phyloP scores from a whole-genome alignment of 30 jellyfish, hydroid and myxozoan genomes.

The Sanderia malayensis region DNA sequence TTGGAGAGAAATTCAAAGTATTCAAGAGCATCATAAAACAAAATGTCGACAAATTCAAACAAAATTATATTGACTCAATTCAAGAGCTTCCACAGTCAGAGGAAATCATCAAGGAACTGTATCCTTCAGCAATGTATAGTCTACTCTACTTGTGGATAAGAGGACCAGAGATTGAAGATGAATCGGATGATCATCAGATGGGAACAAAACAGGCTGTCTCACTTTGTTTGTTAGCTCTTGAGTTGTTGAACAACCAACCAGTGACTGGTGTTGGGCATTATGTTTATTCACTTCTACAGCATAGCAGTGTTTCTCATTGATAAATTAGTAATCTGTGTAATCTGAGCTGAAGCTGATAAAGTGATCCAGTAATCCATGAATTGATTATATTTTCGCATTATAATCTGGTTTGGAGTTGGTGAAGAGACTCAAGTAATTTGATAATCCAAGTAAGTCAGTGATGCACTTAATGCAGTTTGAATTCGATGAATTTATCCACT shows the following conservation, averaged over 20 bases:
- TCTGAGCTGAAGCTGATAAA: too few species aligned
- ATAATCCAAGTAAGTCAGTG: too few species aligned
- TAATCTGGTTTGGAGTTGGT: too few species aligned
- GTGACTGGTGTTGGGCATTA: constrained; percentile 58
- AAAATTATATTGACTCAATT: constrained; percentile 31
- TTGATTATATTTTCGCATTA: too few species aligned
- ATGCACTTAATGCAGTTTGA: too few species aligned
- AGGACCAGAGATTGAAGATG: constrained; percentile 20
- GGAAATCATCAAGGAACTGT: constrained; percentile 38
- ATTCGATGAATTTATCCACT: too few species aligned
- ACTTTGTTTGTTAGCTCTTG: constrained; percentile 35
- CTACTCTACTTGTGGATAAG: constrained; percentile 47
- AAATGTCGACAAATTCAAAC: constrained; percentile 37
- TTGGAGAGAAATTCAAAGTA: constrained; percentile 54
- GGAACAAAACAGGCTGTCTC: constrained; percentile 7
- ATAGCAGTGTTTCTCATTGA: too few species aligned
- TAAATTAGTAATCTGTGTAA: too few species aligned
- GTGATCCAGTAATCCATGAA: too few species aligned
- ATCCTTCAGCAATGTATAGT: constrained; percentile 64
- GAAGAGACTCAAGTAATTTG: too few species aligned
- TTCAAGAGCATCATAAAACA: constrained; percentile 36
- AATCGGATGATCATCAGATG: not conserved
- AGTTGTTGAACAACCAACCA: constrained; percentile 43
- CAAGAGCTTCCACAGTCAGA: constrained; percentile 55
- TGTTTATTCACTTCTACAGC: constrained; percentile 31